Base-by-base conservation (phyloP, 2,888 invertebrate genomes). In the Drosophila sordidula region DNA sequence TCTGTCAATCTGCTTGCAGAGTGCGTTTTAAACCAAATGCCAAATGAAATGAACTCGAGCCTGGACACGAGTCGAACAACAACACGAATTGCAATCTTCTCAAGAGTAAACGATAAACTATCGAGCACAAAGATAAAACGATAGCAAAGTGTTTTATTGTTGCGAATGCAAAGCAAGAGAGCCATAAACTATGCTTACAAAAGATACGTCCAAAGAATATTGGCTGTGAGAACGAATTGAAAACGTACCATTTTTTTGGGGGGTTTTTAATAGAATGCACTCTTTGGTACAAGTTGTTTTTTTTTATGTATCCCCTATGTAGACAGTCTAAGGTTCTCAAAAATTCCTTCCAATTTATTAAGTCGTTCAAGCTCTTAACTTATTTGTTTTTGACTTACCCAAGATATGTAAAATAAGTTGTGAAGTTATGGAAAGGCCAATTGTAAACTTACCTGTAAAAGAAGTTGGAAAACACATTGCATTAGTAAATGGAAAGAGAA, bases 1-100 rank as follows among this genome's bases (percentile, higher is more conserved):
- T 11, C 61, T 39, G 29, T 38, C 29, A 32, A 56, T 41, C 34
- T 61, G 29, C 29, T 34, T 32, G 16, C 47, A 38, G 36, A 78
- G 59, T 74, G 78, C 66, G 66, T 66, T 66, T 66, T 77, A 76
- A 77, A 74, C 70, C 78, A 74, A 76, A 78, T 70, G 70, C 51
- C 75, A 78, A 70, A 52, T 76, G 78, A 61, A 78, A 74, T 78
- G 66, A 70, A 78, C 61, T 50, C 49, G 26, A 54, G 59, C 38
- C 61, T 47, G 44, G 38, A 38, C 51, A 25, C 41, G 11, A 56
- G 9, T 9, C 44, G 25, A 34, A 22, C 16, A 41, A 8, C 12
- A 55, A 44, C 22, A 45, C 54, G 57, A 18, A 34, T 38, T 47
- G 46, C 66, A 68, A 42, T 58, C 26, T 42, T 14, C 45, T 44